Percentiles rank a stretch among this genome's conserved stretches.
These are phyloP conservation scores for Pseudomyrmex pallidus DNA, from an alignment of 1,140 invertebrate species.

Conservation along the genomic window DNA sequence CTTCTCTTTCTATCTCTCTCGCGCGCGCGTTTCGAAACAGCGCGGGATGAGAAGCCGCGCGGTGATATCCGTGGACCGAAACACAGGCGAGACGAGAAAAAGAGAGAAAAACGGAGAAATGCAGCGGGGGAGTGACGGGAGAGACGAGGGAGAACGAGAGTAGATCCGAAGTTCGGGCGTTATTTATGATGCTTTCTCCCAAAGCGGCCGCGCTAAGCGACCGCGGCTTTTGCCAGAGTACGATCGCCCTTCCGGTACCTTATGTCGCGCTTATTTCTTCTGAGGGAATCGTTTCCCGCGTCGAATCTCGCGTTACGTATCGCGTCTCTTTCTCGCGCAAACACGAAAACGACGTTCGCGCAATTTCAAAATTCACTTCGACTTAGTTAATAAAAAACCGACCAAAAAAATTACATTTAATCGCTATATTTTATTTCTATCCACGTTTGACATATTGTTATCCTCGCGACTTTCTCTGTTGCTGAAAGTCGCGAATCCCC, in stretches of 20 bases:
- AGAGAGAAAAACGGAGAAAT: constrained; percentile 57
- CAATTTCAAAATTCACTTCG: background rate
- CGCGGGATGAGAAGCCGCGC: constrained; percentile 67
- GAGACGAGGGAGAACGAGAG: constrained; percentile 38
- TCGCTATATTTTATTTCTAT: background rate
- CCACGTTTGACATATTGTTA: background rate
- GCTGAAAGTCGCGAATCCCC: background rate
- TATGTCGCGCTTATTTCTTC: constrained; percentile 58
- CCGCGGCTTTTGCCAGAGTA: constrained; percentile 71
- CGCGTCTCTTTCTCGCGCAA: constrained; percentile 1
- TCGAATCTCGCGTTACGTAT: constrained; percentile 43
- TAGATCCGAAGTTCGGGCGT: constrained; percentile 77
- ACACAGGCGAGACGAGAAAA: constrained; percentile 69
- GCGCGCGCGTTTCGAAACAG: constrained; percentile 42
- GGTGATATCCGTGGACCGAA: constrained; percentile 74
- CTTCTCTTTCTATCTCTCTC: too few relatives aligned
- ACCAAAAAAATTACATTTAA: background rate
- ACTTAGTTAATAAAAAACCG: background rate
- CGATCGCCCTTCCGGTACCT: constrained; percentile 67
- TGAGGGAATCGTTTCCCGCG: constrained; percentile 50
- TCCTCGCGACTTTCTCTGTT: background rate
- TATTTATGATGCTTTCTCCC: constrained; percentile 81
- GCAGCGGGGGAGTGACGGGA: background rate
- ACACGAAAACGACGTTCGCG: background rate
- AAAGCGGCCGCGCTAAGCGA: constrained; percentile 64